Base-by-base conservation (phyloP, 2,888 invertebrate genomes). In the Tipula vernalis region DNA sequence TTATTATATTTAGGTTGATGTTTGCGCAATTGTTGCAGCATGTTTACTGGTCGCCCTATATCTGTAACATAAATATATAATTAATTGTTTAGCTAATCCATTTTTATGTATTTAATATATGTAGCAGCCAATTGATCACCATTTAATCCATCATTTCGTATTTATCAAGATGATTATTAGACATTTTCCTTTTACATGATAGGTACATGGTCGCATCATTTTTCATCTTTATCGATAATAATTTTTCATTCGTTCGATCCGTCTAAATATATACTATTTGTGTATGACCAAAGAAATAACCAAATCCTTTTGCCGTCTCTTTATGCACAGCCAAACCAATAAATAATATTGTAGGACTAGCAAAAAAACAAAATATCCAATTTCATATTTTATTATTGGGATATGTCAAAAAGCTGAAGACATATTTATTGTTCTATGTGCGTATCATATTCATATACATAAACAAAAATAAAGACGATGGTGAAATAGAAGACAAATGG, bases 331-430 rank as follows among this genome's bases (percentile, higher is more conserved):
- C 15, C 51, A 71, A 18, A 71, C 71, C 28, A 71, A 71, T 71
- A 71, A 71, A 71, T 71, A 71, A 71, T 71, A 71, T 71, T 71
- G n/a, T n/a, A 71, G 71, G 71, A 71, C 71, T 71, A 71, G 71
- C 28, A 71, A 71, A 71, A 28, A 15, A 28, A 0, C 28, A 28
- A 15, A 71, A 28, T 71, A 71, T 71, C 71, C 71, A 71, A 71
- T 71, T 71, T 71, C 71, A 71, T 71, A 71, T 71, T 71, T 71
- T 71, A 71, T 71, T 71, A 28, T 71, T 28, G 8, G 71, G 71
- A 71, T 71, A 71, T 28, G 71, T 71, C 71, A 71, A 71, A 71
- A 71, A 71, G 71, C 71, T 71, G 71, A 71, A 71, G 71, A 71
- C 71, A 71, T 71, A 71, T 71, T 71, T 71, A 71, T 71, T 18